A percentile compares a stretch with the other conserved stretches of the same genome.
Evolutionary conservation across 2,888 invertebrate genomes (phyloP).

Genomic region (Eupithecia subumbrata): DNA sequence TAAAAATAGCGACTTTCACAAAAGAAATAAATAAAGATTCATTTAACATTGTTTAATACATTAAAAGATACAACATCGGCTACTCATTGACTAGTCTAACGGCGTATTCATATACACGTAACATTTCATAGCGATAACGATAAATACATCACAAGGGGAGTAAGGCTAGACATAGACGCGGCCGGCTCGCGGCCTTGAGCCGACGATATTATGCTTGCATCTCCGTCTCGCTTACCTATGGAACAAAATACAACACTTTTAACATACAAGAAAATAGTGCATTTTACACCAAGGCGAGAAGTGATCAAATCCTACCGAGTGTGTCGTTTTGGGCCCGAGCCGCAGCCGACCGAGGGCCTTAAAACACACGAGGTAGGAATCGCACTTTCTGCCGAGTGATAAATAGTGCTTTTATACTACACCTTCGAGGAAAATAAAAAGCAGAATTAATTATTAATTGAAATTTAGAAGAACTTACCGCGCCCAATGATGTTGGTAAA

Average conservation of each 20-base stretch:
- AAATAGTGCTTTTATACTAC: no score
- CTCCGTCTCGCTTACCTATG: slow-evolving; percentile 50
- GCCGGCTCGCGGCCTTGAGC: slow-evolving; percentile 42
- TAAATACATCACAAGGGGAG: slow-evolving; percentile 73
- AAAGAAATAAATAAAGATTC: slow-evolving; percentile 81
- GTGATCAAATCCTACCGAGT: no score
- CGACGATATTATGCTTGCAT: slow-evolving; percentile 40
- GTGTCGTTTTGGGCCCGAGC: no score
- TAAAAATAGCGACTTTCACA: slow-evolving; percentile 75
- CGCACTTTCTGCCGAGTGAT: no score
- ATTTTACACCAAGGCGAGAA: no score
- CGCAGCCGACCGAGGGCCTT: no score
- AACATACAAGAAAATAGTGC: not conserved
- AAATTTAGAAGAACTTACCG: no score
- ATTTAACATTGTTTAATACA: slow-evolving; percentile 75
- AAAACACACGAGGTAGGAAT: no score
- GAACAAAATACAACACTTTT: slow-evolving; percentile 9
- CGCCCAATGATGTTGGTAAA: no score
- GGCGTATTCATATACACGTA: slow-evolving; percentile 72
- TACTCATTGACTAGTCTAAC: slow-evolving; percentile 83
- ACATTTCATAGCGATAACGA: slow-evolving; percentile 75
- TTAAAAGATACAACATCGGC: slow-evolving; percentile 79
- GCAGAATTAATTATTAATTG: no score
- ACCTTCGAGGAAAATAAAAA: no score
- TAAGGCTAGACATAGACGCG: slow-evolving; percentile 51